phyloP scores from a whole-genome alignment of 2,797 vertebrate species.

The Sebastes itinus region DNA sequence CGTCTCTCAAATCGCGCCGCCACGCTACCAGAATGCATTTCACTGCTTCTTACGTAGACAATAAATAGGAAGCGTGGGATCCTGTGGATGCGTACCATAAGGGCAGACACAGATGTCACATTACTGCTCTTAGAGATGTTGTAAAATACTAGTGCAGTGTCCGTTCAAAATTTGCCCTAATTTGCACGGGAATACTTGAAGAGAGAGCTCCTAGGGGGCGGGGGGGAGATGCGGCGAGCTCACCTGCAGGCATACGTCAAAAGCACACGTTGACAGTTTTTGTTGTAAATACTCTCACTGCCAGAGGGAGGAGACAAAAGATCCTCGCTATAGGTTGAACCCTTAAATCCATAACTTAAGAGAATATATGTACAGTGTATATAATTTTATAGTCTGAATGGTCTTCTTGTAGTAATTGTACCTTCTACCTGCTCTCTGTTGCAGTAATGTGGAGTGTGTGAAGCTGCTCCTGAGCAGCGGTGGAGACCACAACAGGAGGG shows the following conservation, averaged over 20 bases:
- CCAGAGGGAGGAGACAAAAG: neutral
- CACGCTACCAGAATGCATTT: too few species aligned
- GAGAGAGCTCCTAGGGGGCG: too few species aligned
- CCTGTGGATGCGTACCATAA: too few species aligned
- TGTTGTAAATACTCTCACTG: neutral
- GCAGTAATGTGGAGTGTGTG: conserved; percentile 96
- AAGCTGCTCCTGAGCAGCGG: conserved; percentile 94
- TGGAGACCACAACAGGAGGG: conserved; percentile 93
- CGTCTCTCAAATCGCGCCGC: too few species aligned
- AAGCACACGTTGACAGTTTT: neutral
- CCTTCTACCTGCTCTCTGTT: neutral
- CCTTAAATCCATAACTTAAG: neutral
- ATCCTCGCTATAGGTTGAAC: neutral
- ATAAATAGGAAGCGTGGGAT: too few species aligned
- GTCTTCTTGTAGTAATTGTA: neutral
- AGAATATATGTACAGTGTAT: neutral
- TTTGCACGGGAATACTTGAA: too few species aligned
- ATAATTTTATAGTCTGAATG: neutral
- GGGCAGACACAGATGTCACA: too few species aligned
- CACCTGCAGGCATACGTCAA: neutral
- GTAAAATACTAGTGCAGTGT: too few species aligned
- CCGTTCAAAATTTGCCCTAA: too few species aligned
- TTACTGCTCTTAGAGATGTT: too few species aligned
- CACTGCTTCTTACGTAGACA: too few species aligned
- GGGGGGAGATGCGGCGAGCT: too few species aligned